Percentiles rank a stretch among this genome's conserved stretches.
phyloP scores from a whole-genome alignment of 2,888 invertebrate species.

The Drosophila macrothrix region DNA sequence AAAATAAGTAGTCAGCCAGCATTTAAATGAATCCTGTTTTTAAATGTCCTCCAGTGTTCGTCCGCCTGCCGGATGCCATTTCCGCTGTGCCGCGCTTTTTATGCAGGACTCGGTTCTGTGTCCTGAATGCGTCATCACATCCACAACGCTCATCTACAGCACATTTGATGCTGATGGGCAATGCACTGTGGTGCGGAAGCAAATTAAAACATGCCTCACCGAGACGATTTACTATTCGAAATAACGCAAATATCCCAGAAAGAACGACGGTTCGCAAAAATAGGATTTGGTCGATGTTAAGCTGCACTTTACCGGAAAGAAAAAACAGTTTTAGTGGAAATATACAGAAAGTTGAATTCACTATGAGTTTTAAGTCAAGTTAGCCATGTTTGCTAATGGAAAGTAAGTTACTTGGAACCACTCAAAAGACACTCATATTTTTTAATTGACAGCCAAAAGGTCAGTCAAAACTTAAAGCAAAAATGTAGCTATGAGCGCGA shows the following conservation, averaged over 20 bases:
- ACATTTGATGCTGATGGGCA: slow-evolving; percentile 42
- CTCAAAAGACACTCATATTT: background rate
- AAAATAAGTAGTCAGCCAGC: slow-evolving; percentile 49
- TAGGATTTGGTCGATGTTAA: too few species aligned
- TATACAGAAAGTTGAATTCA: background rate
- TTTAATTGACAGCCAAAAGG: background rate
- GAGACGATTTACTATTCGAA: background rate
- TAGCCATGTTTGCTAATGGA: background rate
- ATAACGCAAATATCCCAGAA: background rate
- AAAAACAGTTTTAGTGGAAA: too few species aligned
- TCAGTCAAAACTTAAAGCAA: background rate
- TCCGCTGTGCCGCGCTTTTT: slow-evolving; percentile 39
- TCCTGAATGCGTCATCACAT: slow-evolving; percentile 57
- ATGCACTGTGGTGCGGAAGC: slow-evolving; percentile 9
- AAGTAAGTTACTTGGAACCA: background rate
- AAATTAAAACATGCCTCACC: background rate
- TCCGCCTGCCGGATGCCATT: slow-evolving; percentile 30
- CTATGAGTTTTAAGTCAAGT: background rate
- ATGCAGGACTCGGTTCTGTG: slow-evolving; percentile 10
- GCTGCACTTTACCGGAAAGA: background rate
- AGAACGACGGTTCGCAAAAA: background rate
- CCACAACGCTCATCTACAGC: slow-evolving; percentile 33
- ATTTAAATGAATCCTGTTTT: slow-evolving; percentile 63
- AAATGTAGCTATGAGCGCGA: background rate
- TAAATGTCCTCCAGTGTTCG: slow-evolving; percentile 39